Conservation (phyloP, 2,888 invertebrate genomes). For the Tubiluchus corallicola region DNA sequence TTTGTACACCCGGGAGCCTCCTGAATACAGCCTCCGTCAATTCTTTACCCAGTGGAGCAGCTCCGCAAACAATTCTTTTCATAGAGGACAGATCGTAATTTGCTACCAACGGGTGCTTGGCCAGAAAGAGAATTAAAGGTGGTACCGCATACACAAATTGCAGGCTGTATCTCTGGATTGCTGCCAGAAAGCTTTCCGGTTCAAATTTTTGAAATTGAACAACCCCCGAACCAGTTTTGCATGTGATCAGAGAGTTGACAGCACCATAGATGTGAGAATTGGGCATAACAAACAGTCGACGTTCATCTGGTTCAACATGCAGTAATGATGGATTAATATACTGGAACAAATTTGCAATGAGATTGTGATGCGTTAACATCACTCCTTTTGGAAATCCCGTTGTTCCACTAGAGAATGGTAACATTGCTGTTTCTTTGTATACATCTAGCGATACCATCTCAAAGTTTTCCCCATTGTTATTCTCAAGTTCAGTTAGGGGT, state of each 20-base stretch:
- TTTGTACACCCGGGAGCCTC: constrained; percentile 14
- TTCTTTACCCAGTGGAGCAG: constrained; percentile 59
- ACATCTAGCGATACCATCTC: neutral
- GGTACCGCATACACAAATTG: constrained; percentile 47
- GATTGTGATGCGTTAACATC: constrained; percentile 47
- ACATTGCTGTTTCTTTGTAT: constrained; percentile 40
- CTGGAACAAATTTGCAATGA: constrained; percentile 32
- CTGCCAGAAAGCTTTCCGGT: constrained; percentile 43
- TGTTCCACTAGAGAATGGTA: constrained; percentile 71
- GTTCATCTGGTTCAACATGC: neutral
- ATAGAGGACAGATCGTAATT: constrained; percentile 55
- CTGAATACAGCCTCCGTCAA: constrained; percentile 38
- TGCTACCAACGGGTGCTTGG: constrained; percentile 42
- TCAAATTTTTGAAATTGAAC: constrained; percentile 54
- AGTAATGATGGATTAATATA: constrained; percentile 11
- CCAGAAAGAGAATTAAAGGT: constrained; percentile 55
- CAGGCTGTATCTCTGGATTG: constrained; percentile 43
- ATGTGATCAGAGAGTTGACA: constrained; percentile 38
- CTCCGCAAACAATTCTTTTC: constrained; percentile 49
- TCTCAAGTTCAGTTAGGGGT: too few relatives aligned
- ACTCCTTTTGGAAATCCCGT: constrained; percentile 66
- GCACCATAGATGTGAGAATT: constrained; percentile 66
- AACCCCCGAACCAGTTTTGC: constrained; percentile 45
- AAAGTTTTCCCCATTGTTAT: too few relatives aligned
- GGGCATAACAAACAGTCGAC: constrained; percentile 47